A percentile compares a stretch with the other conserved stretches of the same genome.
Conservation (phyloP, 2,113 vertebrate species). For the Cyanocitta stelleri region DNA sequence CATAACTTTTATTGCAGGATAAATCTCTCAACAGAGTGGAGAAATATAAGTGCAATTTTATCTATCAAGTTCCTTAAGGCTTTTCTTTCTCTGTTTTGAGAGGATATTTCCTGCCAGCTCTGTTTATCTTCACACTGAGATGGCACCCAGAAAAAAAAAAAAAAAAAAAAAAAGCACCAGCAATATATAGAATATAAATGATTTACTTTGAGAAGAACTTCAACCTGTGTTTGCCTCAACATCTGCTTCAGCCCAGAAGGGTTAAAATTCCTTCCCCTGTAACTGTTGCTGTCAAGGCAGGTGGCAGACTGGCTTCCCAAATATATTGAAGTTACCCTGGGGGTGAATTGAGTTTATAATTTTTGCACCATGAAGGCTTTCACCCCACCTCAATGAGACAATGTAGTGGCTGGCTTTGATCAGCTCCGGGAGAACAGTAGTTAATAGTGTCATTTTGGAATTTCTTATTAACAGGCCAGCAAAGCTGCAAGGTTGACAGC, state of each 20-base stretch:
- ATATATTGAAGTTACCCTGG: background rate
- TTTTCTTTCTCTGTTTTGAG: background rate
- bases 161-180: background rate
- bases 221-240: background rate
- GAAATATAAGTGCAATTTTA: conserved; percentile 26
- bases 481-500: conserved; percentile 54
- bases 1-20: background rate
- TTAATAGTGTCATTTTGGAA: conserved; percentile 33
- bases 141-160: background rate
- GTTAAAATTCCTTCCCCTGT: background rate
- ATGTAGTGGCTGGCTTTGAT: background rate
- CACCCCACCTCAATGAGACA: background rate
- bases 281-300: background rate
- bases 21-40: background rate
- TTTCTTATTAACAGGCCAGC: conserved; percentile 46
- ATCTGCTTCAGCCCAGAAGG: background rate
- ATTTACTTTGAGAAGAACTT: background rate
- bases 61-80: background rate
- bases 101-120: background rate
- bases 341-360: background rate
- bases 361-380: background rate
- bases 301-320: background rate
- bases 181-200: background rate
- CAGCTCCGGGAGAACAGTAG: background rate
- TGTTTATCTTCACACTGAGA: background rate